Evolutionary conservation across 2,888 invertebrate genomes (phyloP), one percentile per base, ranked within the genome.

Genomic region (Leptothorax acervorum): DNA sequence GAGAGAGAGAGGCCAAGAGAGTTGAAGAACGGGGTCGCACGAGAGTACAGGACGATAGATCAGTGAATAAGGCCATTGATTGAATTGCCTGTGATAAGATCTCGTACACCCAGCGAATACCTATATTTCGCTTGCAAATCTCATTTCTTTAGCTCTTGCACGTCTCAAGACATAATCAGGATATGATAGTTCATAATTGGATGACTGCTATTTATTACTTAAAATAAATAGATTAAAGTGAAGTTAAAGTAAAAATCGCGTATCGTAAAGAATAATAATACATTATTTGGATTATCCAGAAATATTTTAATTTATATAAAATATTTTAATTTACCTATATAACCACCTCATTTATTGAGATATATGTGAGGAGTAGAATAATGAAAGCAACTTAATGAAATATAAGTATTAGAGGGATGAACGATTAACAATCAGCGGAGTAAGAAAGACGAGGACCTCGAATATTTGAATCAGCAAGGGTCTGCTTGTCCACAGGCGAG

Each of bases 401-500:
- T 68, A 42, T 45, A 15, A 12, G 9, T 55, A 1, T 55, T n/a
- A 39, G 9, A 31, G 11, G 5, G 8, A 28, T n/a, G 9, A 31
- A 12, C 18, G 6, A 31, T 48, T 35, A 51, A 78, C 8, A 65
- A 31, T 68, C 39, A 76, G 9, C 18, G 5, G 18, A 31, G 8
- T 39, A 53, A 35, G 57, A 45, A 31, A 78, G 35, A 66, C 12
- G 51, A 66, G 39, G 11, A n/a, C 18, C 18, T 18, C 12, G 35
- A n/a, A 9, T 57, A 71, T 53, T 82, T 68, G 85, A 88, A 85
- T 83, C 73, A 84, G 79, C 82, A 82, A 74, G 83, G 84, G 70
- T 87, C 74, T 75, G 74, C 74, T 79, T 71, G 79, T 84, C 66
- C 81, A 75, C 62, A 57, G 63, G 66, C 71, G 81, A 85, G 84